phyloP scores from a whole-genome alignment of 2,888 invertebrate genomes.

The Ommatoiulus sabulosus region DNA sequence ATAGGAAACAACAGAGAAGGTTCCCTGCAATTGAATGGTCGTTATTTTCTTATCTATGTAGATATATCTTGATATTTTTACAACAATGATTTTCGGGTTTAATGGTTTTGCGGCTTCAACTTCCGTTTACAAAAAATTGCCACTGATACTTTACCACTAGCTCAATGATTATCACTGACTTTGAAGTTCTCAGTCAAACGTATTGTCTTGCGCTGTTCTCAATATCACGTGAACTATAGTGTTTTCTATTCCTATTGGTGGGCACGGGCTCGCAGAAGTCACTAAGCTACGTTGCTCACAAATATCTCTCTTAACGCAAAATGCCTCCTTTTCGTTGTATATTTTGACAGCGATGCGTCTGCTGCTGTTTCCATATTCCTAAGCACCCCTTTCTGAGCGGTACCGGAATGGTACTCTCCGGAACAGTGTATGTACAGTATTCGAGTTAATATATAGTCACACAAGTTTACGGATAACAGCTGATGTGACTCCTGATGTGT shows the following conservation, averaged over 20 bases:
- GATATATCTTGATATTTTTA: too few species aligned
- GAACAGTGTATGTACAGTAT: constrained; percentile 14
- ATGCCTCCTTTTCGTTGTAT: background rate
- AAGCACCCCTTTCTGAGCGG: background rate
- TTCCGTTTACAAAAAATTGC: too few species aligned
- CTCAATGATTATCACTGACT: background rate
- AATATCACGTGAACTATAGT: background rate
- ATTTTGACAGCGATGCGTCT: background rate
- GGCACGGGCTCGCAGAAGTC: background rate
- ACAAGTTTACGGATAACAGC: background rate
- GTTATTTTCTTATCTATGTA: too few species aligned
- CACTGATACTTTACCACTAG: too few species aligned
- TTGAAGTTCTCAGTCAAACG: background rate
- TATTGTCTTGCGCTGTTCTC: background rate
- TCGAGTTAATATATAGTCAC: constrained; percentile 36
- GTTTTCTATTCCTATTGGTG: background rate
- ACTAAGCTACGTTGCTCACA: background rate
- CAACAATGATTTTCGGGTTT: too few species aligned
- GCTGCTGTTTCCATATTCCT: background rate
- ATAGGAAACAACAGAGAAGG: too few species aligned
- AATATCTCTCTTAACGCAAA: background rate
- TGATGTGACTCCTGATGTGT: background rate
- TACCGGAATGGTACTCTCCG: background rate
- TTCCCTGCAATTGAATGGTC: too few species aligned
- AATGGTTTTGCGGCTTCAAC: too few species aligned